These are phyloP conservation scores for Crotalus viridis DNA, from an alignment of 2,113 vertebrate species.

Conservation along the genomic window DNA sequence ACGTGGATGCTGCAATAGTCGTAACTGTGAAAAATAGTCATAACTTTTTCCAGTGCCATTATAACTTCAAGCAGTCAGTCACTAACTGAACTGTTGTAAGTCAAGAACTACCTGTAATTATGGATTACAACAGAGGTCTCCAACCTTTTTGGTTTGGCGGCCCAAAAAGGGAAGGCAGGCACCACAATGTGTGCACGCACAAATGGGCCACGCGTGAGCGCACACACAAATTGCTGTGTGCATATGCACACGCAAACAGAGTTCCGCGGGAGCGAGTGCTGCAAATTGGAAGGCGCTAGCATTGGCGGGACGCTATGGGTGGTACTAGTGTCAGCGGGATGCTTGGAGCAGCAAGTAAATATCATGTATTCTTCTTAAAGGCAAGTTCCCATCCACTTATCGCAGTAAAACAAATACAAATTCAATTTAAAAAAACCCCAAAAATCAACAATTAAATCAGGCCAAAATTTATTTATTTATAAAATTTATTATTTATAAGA, in stretches of 20 bases:
- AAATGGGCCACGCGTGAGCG: no score
- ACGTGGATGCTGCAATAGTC: not conserved
- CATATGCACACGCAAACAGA: no score
- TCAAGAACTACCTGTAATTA: not conserved
- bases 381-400: not conserved
- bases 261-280: no score
- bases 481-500: not conserved
- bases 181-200: no score
- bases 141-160: no score
- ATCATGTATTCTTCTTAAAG: not conserved
- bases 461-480: not conserved
- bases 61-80: not conserved
- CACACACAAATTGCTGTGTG: no score
- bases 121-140: not conserved
- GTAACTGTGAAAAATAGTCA: not conserved
- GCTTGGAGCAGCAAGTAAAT: not conserved
- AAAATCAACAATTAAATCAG: not conserved
- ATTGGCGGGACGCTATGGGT: no score
- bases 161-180: no score
- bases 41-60: not conserved
- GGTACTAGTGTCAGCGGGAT: no score
- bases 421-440: not conserved
- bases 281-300: no score
- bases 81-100: not conserved
- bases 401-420: not conserved